Evolutionary conservation across 2,797 vertebrate genomes (phyloP).

Genomic region (Brotula barbata): DNA sequence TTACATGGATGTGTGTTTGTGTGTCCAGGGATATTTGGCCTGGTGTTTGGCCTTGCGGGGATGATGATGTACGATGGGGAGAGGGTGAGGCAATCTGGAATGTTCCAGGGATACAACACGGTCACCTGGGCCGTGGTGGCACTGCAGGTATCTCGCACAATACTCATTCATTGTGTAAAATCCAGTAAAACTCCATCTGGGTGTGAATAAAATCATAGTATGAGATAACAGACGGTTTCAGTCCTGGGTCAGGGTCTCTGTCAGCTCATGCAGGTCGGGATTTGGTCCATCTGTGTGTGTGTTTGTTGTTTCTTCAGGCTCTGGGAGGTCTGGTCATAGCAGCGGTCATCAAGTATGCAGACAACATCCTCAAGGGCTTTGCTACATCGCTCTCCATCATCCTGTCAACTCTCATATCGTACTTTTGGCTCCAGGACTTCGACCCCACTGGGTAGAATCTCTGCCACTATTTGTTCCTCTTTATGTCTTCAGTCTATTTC

Average conservation of each 20-base stretch:
- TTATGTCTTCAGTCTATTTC: slow-evolving; percentile 2
- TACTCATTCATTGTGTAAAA: too few relatives aligned
- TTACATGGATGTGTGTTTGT: slow-evolving; percentile 5
- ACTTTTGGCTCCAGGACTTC: slow-evolving; percentile 98
- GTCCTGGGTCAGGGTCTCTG: slow-evolving; percentile 22
- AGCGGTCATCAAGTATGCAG: slow-evolving; percentile 98
- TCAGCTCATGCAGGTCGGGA: slow-evolving; percentile 40
- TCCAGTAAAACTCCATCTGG: too few relatives aligned
- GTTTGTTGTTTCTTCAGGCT: slow-evolving; percentile 82
- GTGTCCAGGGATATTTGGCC: slow-evolving; percentile 88
- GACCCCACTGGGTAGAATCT: slow-evolving; percentile 88
- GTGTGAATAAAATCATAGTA: too few relatives aligned
- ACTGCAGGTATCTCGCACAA: slow-evolving; percentile 87
- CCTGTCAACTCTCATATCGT: slow-evolving; percentile 95
- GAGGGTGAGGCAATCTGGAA: slow-evolving; percentile 87
- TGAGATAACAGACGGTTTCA: slow-evolving; percentile 8
- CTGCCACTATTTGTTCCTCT: not conserved
- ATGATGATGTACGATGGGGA: slow-evolving; percentile 93
- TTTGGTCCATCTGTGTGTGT: slow-evolving; percentile 67
- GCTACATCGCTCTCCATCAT: slow-evolving; percentile 98
- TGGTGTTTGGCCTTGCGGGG: slow-evolving; percentile 92
- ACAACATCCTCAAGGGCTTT: slow-evolving; percentile 99
- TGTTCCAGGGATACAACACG: slow-evolving; percentile 97
- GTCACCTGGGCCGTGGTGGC: slow-evolving; percentile 93
- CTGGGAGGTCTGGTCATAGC: slow-evolving; percentile 97